Evolutionary conservation across 2,797 vertebrate genomes (phyloP), one percentile per base, ranked within the genome.

Genomic region (Microctenopoma steveboyesi): DNA sequence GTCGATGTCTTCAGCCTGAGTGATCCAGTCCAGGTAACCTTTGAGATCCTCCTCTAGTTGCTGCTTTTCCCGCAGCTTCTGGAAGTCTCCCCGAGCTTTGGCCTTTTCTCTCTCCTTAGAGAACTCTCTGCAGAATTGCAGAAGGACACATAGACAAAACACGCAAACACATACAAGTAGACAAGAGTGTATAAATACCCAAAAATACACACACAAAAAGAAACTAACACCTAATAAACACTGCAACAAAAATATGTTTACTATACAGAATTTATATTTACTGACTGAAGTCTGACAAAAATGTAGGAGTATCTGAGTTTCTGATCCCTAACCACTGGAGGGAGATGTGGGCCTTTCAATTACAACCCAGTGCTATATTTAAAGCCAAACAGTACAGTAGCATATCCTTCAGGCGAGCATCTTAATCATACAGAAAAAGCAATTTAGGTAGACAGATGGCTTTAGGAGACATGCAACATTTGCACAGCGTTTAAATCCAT

Each of bases 61-160:
- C 83, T 99, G 98, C 81, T 99, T 99, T 82, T 99, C 98, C 43
- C 98, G 95, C 52, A 99, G 92, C 86, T 99, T 99, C 93, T 99
- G 98, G 87, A 99, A 99, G 86, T 99, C 98, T 76, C 98, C 98
- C 1, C 98, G 95, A 11, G 98, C 98, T 90, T 99, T 99, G 33
- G 98, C 98, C 91, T 99, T 99, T 90, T 99, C 98, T 81, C 98
- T 95, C 93, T 99, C 98, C 85, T 99, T 99, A 45, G 98, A 99
- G 91, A 99, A 99, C 89, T 99, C 98, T 91, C 98, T 99, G 92
- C 68, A 22, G n/a, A n/a, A 84, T 90, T 85, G 84, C 74, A 86
- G 85, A 88, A 76, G 76, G 42, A 70, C 88, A 87, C 76, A 75
- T 78, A 89, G 60, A 67, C 84, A 88, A 77, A 84, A 83, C 85